These are phyloP conservation scores for Garra rufa DNA, from an alignment of 2,113 vertebrate species.

Conservation along the genomic window DNA sequence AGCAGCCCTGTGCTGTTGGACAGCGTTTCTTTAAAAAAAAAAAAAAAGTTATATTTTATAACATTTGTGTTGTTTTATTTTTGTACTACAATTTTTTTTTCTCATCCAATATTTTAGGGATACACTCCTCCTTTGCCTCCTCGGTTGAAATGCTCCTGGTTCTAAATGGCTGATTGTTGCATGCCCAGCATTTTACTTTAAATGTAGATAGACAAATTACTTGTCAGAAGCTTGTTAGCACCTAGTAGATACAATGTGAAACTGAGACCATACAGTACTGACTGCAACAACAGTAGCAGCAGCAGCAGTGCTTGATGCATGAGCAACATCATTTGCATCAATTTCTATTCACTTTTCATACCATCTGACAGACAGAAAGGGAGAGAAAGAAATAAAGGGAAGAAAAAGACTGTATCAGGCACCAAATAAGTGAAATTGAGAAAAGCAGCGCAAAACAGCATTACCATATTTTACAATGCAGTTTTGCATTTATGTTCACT, in stretches of 20 bases:
- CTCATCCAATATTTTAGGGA: too few species aligned
- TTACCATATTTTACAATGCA: background rate
- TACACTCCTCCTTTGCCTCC: too few species aligned
- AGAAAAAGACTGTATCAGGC: background rate
- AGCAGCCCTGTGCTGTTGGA: too few species aligned
- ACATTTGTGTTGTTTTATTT: too few species aligned
- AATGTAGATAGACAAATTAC: background rate
- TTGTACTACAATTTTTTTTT: too few species aligned
- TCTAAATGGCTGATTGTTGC: background rate
- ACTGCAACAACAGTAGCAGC: background rate
- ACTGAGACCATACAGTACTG: background rate
- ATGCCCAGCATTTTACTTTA: background rate
- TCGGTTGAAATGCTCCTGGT: too few species aligned
- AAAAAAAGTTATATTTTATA: too few species aligned
- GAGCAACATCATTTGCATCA: slow-evolving; percentile 14
- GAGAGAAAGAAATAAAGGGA: background rate
- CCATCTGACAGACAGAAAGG: background rate
- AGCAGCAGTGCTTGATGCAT: slow-evolving; percentile 3
- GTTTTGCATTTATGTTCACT: slow-evolving; percentile 33
- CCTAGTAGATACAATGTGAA: background rate
- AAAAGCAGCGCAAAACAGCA: background rate
- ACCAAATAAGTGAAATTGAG: background rate
- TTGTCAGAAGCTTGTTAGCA: background rate
- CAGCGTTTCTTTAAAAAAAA: too few species aligned
- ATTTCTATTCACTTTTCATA: slow-evolving; percentile 13